These are phyloP conservation scores for Stenodera caucasica DNA, from an alignment of 2,888 invertebrate genomes.

Conservation along the genomic window DNA sequence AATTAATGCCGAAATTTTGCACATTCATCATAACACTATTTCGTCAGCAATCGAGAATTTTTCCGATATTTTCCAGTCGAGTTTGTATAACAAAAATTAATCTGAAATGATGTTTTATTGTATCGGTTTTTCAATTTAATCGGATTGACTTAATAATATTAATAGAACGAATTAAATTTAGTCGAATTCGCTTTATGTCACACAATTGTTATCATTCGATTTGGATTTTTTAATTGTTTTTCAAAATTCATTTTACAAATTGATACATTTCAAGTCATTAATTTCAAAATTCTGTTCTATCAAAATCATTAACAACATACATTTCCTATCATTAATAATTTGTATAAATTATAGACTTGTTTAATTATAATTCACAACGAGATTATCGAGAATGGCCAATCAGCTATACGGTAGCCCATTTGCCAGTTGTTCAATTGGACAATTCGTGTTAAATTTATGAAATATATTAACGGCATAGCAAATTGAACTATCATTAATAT, in stretches of 20 bases:
- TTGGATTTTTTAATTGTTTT: no score
- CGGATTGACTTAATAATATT: conserved; percentile 36
- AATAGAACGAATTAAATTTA: conserved; percentile 29
- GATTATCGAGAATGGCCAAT: conserved; percentile 20
- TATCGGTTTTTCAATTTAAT: conserved; percentile 43
- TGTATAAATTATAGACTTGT: conserved; percentile 27
- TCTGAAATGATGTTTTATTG: conserved; percentile 38
- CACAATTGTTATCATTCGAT: no score
- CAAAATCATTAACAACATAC: conserved; percentile 29
- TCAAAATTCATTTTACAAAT: background rate
- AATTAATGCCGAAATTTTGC: background rate
- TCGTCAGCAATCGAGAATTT: no score
- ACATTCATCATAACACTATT: background rate
- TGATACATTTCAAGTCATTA: background rate
- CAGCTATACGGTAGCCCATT: background rate
- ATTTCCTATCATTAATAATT: conserved; percentile 28
- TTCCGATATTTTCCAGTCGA: no score
- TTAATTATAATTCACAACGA: conserved; percentile 28
- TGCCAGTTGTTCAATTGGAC: conserved; percentile 4
- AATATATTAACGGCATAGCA: conserved; percentile 9
- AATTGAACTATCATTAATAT: conserved; percentile 6
- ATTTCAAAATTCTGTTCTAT: conserved; percentile 16
- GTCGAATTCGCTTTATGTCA: conserved; percentile 8
- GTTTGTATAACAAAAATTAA: conserved; percentile 42
- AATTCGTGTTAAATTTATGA: conserved; percentile 19